Evolutionary conservation across 2,888 invertebrate genomes (phyloP).

Genomic region (Lottia scabra): DNA sequence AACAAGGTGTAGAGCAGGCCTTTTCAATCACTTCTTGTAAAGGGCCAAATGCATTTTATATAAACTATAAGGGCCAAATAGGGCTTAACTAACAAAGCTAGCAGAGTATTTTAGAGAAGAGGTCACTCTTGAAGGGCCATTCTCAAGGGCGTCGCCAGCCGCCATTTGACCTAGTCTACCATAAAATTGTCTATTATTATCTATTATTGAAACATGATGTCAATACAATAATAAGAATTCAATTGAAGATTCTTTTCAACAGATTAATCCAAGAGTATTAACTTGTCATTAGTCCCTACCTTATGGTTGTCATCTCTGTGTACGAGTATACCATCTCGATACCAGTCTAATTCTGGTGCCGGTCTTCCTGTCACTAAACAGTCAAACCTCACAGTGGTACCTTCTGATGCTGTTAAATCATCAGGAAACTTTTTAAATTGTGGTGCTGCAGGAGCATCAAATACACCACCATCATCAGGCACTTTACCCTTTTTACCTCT

Average conservation of each 20-base stretch:
- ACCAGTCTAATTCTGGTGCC: slow-evolving; percentile 79
- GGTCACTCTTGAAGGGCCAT: no score
- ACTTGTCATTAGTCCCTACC: slow-evolving; percentile 35
- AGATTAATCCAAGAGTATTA: neutral
- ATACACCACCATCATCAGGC: slow-evolving; percentile 61
- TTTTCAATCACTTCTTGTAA: no score
- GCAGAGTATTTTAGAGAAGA: no score
- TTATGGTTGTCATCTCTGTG: slow-evolving; percentile 84
- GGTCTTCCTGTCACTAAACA: slow-evolving; percentile 67
- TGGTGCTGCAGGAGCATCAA: slow-evolving; percentile 64
- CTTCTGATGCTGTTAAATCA: slow-evolving; percentile 70
- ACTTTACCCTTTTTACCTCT: slow-evolving; percentile 34
- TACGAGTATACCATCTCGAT: slow-evolving; percentile 82
- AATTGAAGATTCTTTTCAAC: no score
- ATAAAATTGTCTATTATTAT: no score
- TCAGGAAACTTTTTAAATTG: slow-evolving; percentile 65
- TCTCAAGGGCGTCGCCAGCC: no score
- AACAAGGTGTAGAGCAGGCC: no score
- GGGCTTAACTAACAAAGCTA: no score
- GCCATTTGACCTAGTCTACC: no score
- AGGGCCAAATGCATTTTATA: no score
- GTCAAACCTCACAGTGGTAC: slow-evolving; percentile 69
- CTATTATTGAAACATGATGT: no score
- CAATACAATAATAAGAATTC: neutral
- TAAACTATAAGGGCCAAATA: no score